Base-by-base conservation (phyloP, 2,888 invertebrate genomes). In the Thyatira batis region DNA sequence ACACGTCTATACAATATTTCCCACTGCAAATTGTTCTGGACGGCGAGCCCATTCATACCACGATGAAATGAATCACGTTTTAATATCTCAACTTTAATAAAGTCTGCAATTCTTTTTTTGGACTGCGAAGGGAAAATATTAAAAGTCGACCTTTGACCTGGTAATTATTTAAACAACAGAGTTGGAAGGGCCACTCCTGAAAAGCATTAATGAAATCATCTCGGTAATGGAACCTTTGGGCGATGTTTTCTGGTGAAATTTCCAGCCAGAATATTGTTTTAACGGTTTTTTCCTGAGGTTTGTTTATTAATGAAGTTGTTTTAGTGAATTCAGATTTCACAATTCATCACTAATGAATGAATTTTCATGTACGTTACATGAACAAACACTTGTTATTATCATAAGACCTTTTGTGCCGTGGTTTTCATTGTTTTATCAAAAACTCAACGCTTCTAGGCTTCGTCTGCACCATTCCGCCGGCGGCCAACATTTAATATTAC, bases 121-220 rank as follows among this genome's bases (percentile, higher is more conserved):
- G 39, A n/a, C 39, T 4, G 39, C 2, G 17, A 17, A n/a, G 39
- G 17, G 39, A 39, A 39, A 39, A 39, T 70, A 67, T 68, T 65
- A 62, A 65, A 65, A 68, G 61, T 60, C 60, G 63, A 63, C 69
- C 68, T 67, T 65, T 57, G 66, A 52, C 65, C 58, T 55, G 65
- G 69, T 74, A 75, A 78, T 81, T 80, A 81, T 80, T 81, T 77
- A 79, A 78, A 75, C 76, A 75, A 74, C 76, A 74, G 69, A 66
- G 54, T 70, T 66, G 61, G 64, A 67, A 68, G 63, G 54, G 67
- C 70, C 63, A 60, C 72, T 74, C 76, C 78, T 77, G 75, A 73
- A 69, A 71, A 60, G 71, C 67, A 69, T 77, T 84, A 85, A 87
- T 85, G 76, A 82, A 84, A 82, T 83, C 74, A 80, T 80, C 70